Evolutionary conservation across 2,888 invertebrate genomes (phyloP).

Genomic region (Pardosa pseudoannulata): DNA sequence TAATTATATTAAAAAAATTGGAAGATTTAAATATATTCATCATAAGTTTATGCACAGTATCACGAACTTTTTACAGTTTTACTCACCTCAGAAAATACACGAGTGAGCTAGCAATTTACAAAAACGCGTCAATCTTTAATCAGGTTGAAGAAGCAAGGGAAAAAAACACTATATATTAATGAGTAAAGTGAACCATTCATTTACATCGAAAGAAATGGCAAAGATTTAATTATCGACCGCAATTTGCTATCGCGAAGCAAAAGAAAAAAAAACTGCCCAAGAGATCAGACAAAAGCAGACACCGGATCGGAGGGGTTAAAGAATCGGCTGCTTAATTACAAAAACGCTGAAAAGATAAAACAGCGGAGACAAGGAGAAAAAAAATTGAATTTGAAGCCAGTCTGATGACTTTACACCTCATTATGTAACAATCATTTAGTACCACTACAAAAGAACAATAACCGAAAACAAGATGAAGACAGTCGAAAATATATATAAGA

Average conservation of each 20-base stretch:
- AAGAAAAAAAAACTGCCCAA: neutral
- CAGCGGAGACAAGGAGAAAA: neutral
- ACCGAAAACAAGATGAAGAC: conserved; percentile 4
- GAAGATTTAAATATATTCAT: too few relatives aligned
- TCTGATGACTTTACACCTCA: conserved; percentile 35
- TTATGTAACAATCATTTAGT: conserved; percentile 23
- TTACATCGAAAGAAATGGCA: neutral
- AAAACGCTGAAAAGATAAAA: neutral
- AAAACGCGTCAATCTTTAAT: too few relatives aligned
- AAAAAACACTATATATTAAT: neutral
- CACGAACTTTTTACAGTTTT: too few relatives aligned
- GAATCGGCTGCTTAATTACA: neutral
- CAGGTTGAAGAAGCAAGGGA: too few relatives aligned
- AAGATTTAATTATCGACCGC: neutral
- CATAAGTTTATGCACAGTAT: too few relatives aligned
- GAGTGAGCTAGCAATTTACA: too few relatives aligned
- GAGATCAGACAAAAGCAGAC: neutral
- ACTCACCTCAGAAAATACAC: too few relatives aligned
- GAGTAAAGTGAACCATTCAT: neutral
- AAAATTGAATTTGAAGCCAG: conserved; percentile 5
- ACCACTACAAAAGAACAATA: neutral
- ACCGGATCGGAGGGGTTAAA: conserved; percentile 3
- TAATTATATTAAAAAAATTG: too few relatives aligned
- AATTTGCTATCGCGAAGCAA: neutral
- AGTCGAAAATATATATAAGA: neutral